Evolutionary conservation across 2,888 invertebrate genomes (phyloP).

Genomic region (Laothoe populi): DNA sequence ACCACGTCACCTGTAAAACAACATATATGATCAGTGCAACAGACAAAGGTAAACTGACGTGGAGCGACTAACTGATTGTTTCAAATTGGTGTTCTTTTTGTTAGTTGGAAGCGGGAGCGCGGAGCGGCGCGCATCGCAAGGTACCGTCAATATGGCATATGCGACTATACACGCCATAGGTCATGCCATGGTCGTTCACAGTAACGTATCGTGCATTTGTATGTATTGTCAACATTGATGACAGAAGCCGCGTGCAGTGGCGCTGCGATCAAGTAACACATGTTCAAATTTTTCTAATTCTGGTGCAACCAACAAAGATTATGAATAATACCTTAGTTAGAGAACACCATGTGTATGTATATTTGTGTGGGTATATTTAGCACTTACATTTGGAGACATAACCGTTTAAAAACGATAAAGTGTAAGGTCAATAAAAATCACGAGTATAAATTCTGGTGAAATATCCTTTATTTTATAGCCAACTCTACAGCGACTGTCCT

Average conservation of each 20-base stretch:
- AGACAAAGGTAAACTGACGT: background rate
- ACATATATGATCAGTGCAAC: background rate
- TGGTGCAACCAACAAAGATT: constrained; percentile 18
- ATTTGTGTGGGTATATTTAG: background rate
- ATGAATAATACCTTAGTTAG: background rate
- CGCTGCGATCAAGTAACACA: constrained; percentile 8
- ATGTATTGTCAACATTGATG: background rate
- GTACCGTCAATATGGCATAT: constrained; percentile 39
- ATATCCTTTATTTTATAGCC: too few species aligned
- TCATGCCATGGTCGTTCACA: background rate
- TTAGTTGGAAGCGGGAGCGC: constrained; percentile 48
- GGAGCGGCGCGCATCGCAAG: constrained; percentile 44
- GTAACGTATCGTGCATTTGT: constrained; percentile 13
- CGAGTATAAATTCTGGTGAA: too few species aligned
- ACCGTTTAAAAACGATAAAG: too few species aligned
- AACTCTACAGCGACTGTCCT: too few species aligned
- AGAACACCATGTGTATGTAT: background rate
- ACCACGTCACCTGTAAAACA: constrained; percentile 3
- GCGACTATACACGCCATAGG: background rate
- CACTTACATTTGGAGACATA: too few species aligned
- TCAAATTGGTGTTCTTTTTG: constrained; percentile 52
- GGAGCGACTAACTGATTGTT: constrained; percentile 14
- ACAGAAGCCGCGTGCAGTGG: constrained; percentile 5
- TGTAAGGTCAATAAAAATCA: too few species aligned
- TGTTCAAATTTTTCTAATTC: background rate